These are phyloP conservation scores for Nomia melanderi DNA, from an alignment of 1,140 invertebrate species.

Conservation along the genomic window DNA sequence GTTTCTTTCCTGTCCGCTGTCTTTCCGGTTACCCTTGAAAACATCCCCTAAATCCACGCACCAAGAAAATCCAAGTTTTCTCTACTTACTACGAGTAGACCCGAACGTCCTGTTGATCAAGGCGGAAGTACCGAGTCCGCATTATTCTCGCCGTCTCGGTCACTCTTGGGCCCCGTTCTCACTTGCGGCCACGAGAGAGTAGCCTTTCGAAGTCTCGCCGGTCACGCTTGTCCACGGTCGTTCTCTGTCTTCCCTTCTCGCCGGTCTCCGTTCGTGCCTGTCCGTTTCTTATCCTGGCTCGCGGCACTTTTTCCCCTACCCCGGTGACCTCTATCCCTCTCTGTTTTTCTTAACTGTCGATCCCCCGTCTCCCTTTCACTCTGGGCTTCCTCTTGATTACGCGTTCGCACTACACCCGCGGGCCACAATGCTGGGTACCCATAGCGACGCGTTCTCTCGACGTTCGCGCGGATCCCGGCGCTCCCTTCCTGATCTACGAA, in stretches of 20 bases:
- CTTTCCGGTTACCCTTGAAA: too few relatives aligned
- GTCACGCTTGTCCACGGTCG: slow-evolving; percentile 43
- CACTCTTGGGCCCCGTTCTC: not conserved
- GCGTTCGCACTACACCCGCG: slow-evolving; percentile 63
- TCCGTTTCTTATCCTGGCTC: not conserved
- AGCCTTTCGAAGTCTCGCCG: slow-evolving; percentile 24
- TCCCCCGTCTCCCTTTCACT: too few relatives aligned
- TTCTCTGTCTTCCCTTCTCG: slow-evolving; percentile 20
- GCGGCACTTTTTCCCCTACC: not conserved
- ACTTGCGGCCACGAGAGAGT: slow-evolving; percentile 11
- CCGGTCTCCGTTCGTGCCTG: not conserved
- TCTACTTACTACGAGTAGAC: slow-evolving; percentile 67
- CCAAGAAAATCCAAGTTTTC: slow-evolving; percentile 7
- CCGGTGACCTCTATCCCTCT: not conserved
- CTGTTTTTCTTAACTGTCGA: too few relatives aligned
- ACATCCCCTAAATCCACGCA: too few relatives aligned
- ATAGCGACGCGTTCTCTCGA: slow-evolving; percentile 63
- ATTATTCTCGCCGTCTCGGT: slow-evolving; percentile 59
- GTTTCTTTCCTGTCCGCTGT: too few relatives aligned
- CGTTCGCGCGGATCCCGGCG: slow-evolving; percentile 36
- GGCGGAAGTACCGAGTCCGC: slow-evolving; percentile 67
- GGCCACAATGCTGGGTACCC: slow-evolving; percentile 72
- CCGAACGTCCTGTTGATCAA: slow-evolving; percentile 60
- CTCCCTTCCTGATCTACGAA: slow-evolving; percentile 42
- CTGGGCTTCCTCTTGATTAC: slow-evolving; percentile 27